Base-by-base conservation (phyloP, 2,888 invertebrate species). In the Conistra vaccinii region DNA sequence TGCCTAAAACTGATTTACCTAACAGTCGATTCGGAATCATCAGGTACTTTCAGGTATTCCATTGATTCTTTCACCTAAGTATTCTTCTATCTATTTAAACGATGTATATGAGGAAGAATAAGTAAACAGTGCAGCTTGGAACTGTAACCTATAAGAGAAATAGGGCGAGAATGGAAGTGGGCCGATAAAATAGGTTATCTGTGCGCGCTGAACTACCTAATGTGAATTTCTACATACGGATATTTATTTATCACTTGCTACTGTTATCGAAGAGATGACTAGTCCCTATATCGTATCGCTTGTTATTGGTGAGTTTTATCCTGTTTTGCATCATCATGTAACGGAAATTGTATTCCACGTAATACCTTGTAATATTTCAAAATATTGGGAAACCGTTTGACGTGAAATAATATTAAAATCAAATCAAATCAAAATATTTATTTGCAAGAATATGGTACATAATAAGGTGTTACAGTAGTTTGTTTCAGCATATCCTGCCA, bases 171-270 rank as follows among this genome's bases (percentile, higher is more conserved):
- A 61, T 69, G 58, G 29, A 85, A 80, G 69, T 82, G 63, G 75
- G 67, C 48, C 85, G 75, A 80, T 76, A 26, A 85, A 79, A 85
- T 85, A 79, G 82, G 85, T 87, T 87, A 85, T 87, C 79, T 79
- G 69, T 62, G 63, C 58, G 42, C 61, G 78, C 63, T 68, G 35
- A 55, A 80, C 76, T 76, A 66, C 55, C 70, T 62, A 57, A 6
- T 68, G 60, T 74, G 51, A 60, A 45, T 57, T 32, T 69, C 60
- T 80, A 42, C 58, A 12, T 20, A 60, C 3, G 10, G 14, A n/a
- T 62, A 48, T 60, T 14, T 78, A 45, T 76, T 58, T 58, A 45
- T 63, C 35, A 53, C 42, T 69, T 32, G 42, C 62, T 53, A 23
- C n/a, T 67, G 23, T 14, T 71, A 39, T 55, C 53, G 17, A 42